Evolutionary conservation across 2,888 invertebrate species (phyloP).

Genomic region (Caenorhabditis doughertyi): DNA sequence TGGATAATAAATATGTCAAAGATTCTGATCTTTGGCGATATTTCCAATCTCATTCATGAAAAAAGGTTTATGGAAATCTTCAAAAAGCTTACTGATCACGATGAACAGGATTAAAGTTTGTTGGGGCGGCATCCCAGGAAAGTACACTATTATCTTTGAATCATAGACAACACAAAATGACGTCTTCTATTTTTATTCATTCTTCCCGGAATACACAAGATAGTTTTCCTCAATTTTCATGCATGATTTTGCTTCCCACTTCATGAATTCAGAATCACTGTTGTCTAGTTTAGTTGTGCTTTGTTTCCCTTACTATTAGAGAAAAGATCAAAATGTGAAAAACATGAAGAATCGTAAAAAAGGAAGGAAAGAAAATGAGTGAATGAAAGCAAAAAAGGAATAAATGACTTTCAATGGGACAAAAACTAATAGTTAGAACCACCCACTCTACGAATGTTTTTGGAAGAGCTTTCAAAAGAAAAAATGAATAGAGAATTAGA

Average conservation of each 20-base stretch:
- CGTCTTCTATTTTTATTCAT: constrained; percentile 4
- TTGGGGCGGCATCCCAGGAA: constrained; percentile 8
- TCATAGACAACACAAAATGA: constrained; percentile 13
- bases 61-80: neutral
- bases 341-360: constrained; percentile 8
- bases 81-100: constrained; percentile 1
- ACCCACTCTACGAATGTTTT: constrained; percentile 6
- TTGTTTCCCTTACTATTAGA: constrained; percentile 16
- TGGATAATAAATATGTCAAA: too few relatives aligned
- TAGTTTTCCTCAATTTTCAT: constrained; percentile 43
- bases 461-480: neutral
- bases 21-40: neutral
- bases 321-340: neutral
- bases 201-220: neutral
- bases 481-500: neutral
- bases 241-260: constrained; percentile 49
- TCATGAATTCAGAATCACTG: constrained; percentile 42
- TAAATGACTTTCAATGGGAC: constrained; percentile 1
- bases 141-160: constrained; percentile 2
- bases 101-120: constrained; percentile 22
- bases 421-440: constrained; percentile 4
- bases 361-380: neutral
- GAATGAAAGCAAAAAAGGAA: neutral
- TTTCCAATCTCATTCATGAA: neutral
- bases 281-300: neutral